Evolutionary conservation across 92 coral and sea anemone genomes (phyloP).

Genomic region (Zoanthus sansibaricus): DNA sequence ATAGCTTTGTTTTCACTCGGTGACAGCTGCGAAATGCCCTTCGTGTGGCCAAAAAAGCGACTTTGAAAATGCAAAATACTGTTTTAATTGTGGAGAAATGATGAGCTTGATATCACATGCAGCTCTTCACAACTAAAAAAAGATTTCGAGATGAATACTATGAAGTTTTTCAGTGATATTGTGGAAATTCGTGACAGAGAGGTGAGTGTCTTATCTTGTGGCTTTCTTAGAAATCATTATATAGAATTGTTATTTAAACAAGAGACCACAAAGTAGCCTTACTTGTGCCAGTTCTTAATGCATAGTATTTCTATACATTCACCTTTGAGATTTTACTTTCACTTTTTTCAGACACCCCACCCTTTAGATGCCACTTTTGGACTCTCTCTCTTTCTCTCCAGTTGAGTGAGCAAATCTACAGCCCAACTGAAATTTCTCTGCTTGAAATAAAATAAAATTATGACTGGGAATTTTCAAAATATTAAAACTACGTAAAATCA

Average conservation of each 20-base stretch:
- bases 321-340: background rate
- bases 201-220: conserved; percentile 25
- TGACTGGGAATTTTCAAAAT: too few relatives aligned
- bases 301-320: too few relatives aligned
- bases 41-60: too few relatives aligned
- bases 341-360: conserved; percentile 7
- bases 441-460: too few relatives aligned
- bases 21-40: too few relatives aligned
- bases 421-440: background rate
- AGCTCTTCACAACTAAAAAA: conserved; percentile 67
- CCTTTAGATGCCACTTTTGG: background rate
- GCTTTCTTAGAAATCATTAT: background rate
- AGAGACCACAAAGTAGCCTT: too few relatives aligned
- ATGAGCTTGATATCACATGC: conserved; percentile 56
- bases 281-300: too few relatives aligned
- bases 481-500: too few relatives aligned
- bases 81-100: background rate
- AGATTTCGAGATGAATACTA: conserved; percentile 66
- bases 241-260: background rate
- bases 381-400: too few relatives aligned
- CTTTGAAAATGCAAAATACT: too few relatives aligned
- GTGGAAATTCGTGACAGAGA: conserved; percentile 46
- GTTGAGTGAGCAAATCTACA: too few relatives aligned
- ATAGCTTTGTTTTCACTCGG: too few relatives aligned
- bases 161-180: conserved; percentile 74